Conservation (phyloP, 2,888 invertebrate species). For the Caenorhabditis sp. region DNA sequence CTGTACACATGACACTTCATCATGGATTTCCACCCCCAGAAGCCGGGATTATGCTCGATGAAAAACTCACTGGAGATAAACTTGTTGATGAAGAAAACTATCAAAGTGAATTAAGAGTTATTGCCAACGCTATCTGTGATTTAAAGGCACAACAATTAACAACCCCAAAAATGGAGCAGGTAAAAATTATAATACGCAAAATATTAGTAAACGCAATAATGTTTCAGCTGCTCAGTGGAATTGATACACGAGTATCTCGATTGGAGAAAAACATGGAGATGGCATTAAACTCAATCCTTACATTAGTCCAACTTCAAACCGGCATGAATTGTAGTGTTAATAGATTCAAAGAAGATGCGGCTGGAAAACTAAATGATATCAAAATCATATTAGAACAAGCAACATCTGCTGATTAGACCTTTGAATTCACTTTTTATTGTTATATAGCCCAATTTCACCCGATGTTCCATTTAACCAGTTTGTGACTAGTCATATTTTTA, state of each 20-base stretch:
- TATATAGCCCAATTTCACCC: conserved; percentile 3
- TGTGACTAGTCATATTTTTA: neutral
- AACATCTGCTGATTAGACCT: neutral
- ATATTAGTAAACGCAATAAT: neutral
- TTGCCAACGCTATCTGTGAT: conserved; percentile 22
- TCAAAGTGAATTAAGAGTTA: conserved; percentile 26
- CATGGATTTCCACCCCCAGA: conserved; percentile 59
- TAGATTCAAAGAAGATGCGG: conserved; percentile 40
- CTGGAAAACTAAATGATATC: conserved; percentile 9
- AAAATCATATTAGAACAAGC: conserved; percentile 13
- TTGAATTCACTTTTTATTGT: neutral
- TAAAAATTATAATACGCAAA: neutral
- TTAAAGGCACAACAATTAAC: conserved; percentile 24
- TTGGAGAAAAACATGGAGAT: conserved; percentile 70
- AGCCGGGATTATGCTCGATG: conserved; percentile 21
- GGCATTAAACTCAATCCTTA: conserved; percentile 65
- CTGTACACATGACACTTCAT: conserved; percentile 56
- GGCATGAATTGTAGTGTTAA: conserved; percentile 65
- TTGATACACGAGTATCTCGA: conserved; percentile 63
- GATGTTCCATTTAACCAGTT: conserved; percentile 1
- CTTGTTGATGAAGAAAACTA: conserved; percentile 14
- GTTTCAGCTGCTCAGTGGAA: conserved; percentile 15
- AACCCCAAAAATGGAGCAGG: conserved; percentile 30
- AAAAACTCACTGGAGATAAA: conserved; percentile 23
- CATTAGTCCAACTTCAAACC: conserved; percentile 69